Conservation (phyloP, 1,140 invertebrate genomes). For the Drosophila teissieri region DNA sequence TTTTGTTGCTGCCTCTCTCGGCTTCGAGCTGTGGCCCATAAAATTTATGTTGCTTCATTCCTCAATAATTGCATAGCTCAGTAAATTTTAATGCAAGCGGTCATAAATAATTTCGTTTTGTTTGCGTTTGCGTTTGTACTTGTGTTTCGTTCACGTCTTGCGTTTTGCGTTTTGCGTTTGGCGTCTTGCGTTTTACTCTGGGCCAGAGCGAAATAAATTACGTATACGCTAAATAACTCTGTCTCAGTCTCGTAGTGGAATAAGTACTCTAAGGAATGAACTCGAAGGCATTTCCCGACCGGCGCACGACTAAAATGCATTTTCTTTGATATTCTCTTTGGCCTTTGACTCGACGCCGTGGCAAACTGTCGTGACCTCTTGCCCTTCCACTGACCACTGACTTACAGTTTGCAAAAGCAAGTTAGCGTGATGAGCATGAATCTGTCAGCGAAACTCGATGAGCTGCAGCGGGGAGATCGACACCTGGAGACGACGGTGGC, state of each 20-base stretch:
- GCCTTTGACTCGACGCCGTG: slow-evolving; percentile 23
- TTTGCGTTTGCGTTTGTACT: slow-evolving; percentile 7
- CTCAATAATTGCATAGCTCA: slow-evolving; percentile 82
- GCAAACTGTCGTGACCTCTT: slow-evolving; percentile 44
- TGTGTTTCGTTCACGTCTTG: slow-evolving; percentile 44
- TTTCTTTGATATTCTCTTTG: slow-evolving; percentile 73
- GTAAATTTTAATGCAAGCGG: slow-evolving; percentile 83
- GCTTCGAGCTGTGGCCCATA: slow-evolving; percentile 58
- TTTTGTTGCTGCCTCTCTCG: slow-evolving; percentile 8
- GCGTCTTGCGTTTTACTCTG: slow-evolving; percentile 39
- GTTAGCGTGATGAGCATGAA: slow-evolving; percentile 98
- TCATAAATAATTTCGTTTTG: slow-evolving; percentile 82
- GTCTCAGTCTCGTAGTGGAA: slow-evolving; percentile 32
- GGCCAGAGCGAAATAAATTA: slow-evolving; percentile 70
- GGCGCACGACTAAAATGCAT: slow-evolving; percentile 74
- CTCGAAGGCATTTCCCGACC: slow-evolving; percentile 51
- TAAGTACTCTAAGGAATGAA: slow-evolving; percentile 39
- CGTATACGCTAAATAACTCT: slow-evolving; percentile 73
- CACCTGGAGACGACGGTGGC: slow-evolving; percentile 95
- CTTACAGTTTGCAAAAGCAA: slow-evolving; percentile 95
- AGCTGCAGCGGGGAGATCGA: slow-evolving; percentile 93
- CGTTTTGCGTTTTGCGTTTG: slow-evolving; percentile 42
- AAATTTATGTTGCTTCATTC: slow-evolving; percentile 83
- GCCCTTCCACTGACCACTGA: not conserved
- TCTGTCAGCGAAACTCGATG: slow-evolving; percentile 95